phyloP scores from a whole-genome alignment of 2,113 vertebrate species.

The Zapornia atra region DNA sequence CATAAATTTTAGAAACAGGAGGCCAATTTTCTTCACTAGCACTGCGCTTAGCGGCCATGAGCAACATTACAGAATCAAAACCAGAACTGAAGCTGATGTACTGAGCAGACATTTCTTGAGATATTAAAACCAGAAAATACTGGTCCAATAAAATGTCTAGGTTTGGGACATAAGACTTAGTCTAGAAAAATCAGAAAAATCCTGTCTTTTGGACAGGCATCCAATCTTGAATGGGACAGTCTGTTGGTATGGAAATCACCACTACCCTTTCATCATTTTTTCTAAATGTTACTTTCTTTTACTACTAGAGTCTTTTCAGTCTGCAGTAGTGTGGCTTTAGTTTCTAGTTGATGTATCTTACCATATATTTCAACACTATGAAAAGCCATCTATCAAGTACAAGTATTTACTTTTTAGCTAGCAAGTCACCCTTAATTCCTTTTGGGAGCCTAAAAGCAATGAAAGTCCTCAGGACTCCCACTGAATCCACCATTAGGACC shows the following conservation, averaged over 20 bases:
- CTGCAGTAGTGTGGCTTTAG: not conserved
- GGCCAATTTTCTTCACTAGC: conserved; percentile 4
- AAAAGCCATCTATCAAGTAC: not conserved
- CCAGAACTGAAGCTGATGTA: not conserved
- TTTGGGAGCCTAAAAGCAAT: not conserved
- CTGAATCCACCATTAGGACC: not conserved
- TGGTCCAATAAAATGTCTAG: not conserved
- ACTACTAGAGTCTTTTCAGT: not conserved
- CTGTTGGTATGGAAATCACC: not conserved
- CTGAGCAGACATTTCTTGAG: not conserved
- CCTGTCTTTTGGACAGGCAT: not conserved
- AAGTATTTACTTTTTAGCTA: not conserved
- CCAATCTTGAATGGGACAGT: not conserved
- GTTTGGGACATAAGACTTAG: not conserved
- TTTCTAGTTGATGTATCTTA: not conserved
- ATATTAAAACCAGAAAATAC: not conserved
- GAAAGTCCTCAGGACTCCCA: not conserved
- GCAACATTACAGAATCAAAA: conserved; percentile 9
- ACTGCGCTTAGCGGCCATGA: not conserved
- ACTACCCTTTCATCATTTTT: not conserved
- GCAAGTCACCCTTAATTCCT: not conserved
- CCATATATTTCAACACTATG: not conserved
- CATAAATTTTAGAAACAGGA: not conserved
- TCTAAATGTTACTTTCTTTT: conserved; percentile 9
- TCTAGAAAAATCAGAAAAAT: not conserved